Conservation (phyloP, 2,888 invertebrate genomes). For the Branchellion lobata region DNA sequence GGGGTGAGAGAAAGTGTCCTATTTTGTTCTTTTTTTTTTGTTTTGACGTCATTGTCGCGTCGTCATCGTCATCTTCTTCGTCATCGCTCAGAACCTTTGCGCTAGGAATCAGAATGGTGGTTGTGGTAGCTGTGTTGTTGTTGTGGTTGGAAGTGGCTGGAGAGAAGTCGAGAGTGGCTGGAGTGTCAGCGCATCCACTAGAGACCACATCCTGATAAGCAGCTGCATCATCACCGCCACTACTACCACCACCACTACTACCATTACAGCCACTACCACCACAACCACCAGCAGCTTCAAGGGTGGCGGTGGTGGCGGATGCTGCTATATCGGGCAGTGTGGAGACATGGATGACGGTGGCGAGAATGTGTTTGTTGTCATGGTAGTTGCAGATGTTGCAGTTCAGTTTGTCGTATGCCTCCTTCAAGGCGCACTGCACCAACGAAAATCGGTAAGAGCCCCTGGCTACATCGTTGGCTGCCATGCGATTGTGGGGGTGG, state of each 20-base stretch:
- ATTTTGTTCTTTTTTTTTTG: too few species aligned
- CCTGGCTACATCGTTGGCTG: constrained; percentile 45
- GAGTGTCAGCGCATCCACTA: too few species aligned
- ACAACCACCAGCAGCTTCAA: not conserved
- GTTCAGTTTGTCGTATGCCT: constrained; percentile 24
- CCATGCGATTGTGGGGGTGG: not conserved
- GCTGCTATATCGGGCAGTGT: not conserved
- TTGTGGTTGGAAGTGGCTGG: too few species aligned
- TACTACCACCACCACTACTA: not conserved
- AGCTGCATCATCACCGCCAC: constrained; percentile 1
- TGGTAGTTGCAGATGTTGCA: not conserved
- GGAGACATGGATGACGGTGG: constrained; percentile 7
- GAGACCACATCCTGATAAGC: not conserved
- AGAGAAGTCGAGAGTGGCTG: too few species aligned
- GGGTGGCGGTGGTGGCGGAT: not conserved
- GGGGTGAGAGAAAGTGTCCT: too few species aligned
- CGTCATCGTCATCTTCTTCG: too few species aligned
- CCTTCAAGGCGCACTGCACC: constrained; percentile 37
- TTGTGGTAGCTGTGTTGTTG: too few species aligned
- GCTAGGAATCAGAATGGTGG: too few species aligned
- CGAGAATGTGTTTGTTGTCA: constrained; percentile 11
- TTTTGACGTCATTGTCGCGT: too few species aligned
- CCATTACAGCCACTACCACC: constrained; percentile 12
- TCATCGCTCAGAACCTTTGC: too few species aligned
- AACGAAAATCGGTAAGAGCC: constrained; percentile 43